Conservation (phyloP, 1,140 invertebrate genomes). For the Coenobita brevimanus region DNA sequence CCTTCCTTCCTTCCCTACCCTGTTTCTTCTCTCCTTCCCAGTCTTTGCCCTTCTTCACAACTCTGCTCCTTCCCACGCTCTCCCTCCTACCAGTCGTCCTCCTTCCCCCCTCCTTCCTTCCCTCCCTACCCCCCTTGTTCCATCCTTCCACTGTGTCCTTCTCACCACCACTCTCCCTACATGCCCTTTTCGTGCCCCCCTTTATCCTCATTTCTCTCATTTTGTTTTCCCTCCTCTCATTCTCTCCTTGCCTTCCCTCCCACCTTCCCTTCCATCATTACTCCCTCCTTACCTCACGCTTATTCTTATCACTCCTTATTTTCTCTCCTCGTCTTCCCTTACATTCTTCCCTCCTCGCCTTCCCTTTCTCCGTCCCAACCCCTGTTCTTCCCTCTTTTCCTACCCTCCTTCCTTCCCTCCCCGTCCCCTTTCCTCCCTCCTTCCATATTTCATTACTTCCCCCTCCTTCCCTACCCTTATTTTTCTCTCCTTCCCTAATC, state of each 20-base stretch:
- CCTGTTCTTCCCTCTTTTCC: neutral
- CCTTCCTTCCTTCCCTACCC: no score
- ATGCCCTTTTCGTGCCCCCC: neutral
- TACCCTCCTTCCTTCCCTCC: neutral
- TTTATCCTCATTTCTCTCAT: neutral
- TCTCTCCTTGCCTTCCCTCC: neutral
- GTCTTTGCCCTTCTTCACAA: no score
- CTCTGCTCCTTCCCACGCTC: no score
- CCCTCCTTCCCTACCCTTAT: neutral
- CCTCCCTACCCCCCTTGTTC: neutral
- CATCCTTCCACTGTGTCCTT: neutral
- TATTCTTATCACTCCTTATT: neutral
- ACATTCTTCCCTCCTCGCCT: neutral
- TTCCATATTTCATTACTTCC: neutral
- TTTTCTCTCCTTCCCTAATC: neutral
- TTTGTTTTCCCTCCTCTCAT: neutral
- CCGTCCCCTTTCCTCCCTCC: neutral
- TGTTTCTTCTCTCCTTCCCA: no score
- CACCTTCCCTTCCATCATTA: neutral
- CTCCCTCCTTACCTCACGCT: no score
- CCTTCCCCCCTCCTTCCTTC: neutral
- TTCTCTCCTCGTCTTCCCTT: conserved; percentile 1
- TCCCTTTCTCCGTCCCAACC: neutral
- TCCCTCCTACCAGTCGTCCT: neutral
- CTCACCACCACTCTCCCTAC: no score